Percentiles rank a stretch among this genome's conserved stretches.
Evolutionary conservation across 2,797 vertebrate species (phyloP).

Genomic region (Coccyzus lansbergi): DNA sequence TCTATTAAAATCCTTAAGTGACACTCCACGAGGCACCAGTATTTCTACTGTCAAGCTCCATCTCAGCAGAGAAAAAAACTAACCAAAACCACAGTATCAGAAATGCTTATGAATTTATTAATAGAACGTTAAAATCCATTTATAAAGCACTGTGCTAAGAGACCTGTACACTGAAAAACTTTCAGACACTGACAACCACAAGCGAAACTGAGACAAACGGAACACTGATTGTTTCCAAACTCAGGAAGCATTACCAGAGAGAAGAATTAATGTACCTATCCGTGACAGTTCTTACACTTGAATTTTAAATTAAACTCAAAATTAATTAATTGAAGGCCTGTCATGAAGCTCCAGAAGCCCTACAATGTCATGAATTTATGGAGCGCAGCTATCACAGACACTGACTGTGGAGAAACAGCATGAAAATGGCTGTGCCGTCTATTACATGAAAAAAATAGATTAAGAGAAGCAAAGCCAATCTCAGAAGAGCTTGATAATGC

Average conservation of each 20-base stretch:
- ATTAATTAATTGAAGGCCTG: neutral
- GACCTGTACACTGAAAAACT: neutral
- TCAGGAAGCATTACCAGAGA: neutral
- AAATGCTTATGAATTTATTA: neutral
- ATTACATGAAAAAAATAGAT: neutral
- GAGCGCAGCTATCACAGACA: neutral
- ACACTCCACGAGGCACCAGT: neutral
- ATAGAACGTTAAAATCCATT: neutral
- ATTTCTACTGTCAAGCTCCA: neutral
- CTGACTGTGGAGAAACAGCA: neutral
- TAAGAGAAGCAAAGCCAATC: neutral
- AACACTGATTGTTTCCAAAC: neutral
- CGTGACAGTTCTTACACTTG: neutral
- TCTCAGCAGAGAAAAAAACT: neutral
- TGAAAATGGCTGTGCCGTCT: neutral
- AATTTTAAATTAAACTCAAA: neutral
- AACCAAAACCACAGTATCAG: neutral
- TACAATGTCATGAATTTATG: fast-evolving
- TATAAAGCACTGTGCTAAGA: neutral
- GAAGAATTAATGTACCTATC: neutral
- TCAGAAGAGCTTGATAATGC: neutral
- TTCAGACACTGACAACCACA: neutral
- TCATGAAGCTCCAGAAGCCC: neutral
- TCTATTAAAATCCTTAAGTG: neutral
- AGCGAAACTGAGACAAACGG: neutral